Base-by-base conservation (phyloP, 2,888 invertebrate genomes). In the Apotomis capreana region DNA sequence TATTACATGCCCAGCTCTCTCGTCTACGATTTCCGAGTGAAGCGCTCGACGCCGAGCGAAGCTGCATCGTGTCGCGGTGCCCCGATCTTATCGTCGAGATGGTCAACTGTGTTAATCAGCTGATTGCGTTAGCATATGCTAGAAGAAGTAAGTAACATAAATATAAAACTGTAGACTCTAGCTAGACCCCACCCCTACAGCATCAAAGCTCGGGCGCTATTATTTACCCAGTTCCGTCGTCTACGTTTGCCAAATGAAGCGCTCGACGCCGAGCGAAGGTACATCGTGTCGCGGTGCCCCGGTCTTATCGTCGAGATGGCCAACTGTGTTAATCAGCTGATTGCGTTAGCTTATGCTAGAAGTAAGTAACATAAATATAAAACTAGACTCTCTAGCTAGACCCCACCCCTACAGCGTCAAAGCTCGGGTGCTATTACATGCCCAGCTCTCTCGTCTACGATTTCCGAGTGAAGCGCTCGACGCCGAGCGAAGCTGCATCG, bases 261-360 rank as follows among this genome's bases (percentile, higher is more conserved):
- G 0, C 90, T 98, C 64, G 98, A 98, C 82, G 95, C 95, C 84
- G 98, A 99, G 93, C 94, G 97, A 57, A 95, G 96, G 80, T 96
- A 96, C 81, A 95, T 98, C 69, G 95, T 97, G 61, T 97, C 96
- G 78, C 98, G 99, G 87, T 97, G 98, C 86, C 99, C 99, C 0
- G 98, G 98, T 88, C 95, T 99, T 58, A 96, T 99, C 69, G 98
- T 99, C 81, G 99, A 99, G 92, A 99, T 99, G 97, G 97, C 99
- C 69, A 97, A 97, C 83, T 98, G 98, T 86, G 97, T 98, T 12
- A 97, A 98, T 83, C 98, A 98, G 87, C 94, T 99, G 59, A 98
- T 98, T 73, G 95, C 98, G 84, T 94, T 98, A 74, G 98, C 97
- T n/a, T 97, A 98, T 86, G 97, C 98, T 74, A 95, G 97, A 78